Evolutionary conservation across 2,113 vertebrate genomes (phyloP), one percentile per base, ranked within the genome.

Genomic region (Onychostoma macrolepis): DNA sequence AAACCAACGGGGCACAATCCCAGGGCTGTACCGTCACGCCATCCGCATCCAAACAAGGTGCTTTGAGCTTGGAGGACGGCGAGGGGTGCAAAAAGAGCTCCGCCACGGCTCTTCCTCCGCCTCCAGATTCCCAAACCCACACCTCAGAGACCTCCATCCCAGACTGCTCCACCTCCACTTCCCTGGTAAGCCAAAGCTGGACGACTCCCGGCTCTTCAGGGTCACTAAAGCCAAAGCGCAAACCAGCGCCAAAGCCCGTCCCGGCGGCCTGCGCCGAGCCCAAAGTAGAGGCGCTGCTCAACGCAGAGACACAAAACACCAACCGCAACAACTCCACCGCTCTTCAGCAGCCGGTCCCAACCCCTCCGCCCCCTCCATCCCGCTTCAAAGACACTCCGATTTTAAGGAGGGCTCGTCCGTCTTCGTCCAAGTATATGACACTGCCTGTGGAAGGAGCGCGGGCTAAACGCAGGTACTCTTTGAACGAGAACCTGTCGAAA

Each of bases 251-350:
- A 24, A 97, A 97, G 91, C 93, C 92, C 0, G 65, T 69, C 79
- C 81, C 86, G 0, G 87, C 89, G 3, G 88, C 83, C 24, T 28
- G 80, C 28, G 26, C 82, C 45, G 95, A 96, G 89, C 85, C 86
- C 19, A 93, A 93, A 89, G 90, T 89, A 0, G 96, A 96, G 87
- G 93, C 92, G 3, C 91, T 91, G 15, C 86, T 92, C 85, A 91
- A 93, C n/a, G 79, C 93, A 0, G 97, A 99, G 91, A 94, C 96
- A 88, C 97, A 96, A 84, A 99, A 99, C 95, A 97, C 95, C 88
- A 99, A 99, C 95, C 96, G 97, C 87, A 99, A 99, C 94, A 99
- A 99, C 95, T 99, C 98, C 90, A 97, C 97, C 74, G 95, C 96
- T 15, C 94, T 97, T 89, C 96, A 96, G 95, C 93, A 94, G 84